A percentile compares a stretch with the other conserved stretches of the same genome.
These are phyloP conservation scores for Phrixothrix hirtus DNA, from an alignment of 2,888 invertebrate genomes.

Conservation along the genomic window DNA sequence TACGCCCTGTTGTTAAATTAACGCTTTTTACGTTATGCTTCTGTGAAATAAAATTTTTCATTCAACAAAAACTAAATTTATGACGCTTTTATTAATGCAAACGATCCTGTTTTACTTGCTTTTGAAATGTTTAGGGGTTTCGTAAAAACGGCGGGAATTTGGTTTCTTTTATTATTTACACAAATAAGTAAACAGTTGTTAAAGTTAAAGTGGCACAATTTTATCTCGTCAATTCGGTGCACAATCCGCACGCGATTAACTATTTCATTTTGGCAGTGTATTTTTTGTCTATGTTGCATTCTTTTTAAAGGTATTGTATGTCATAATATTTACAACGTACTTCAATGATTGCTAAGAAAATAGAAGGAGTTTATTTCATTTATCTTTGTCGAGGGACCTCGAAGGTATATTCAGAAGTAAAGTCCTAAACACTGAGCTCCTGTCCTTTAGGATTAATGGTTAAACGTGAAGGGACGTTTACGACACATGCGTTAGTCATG, in stretches of 20 bases:
- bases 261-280: slow-evolving; percentile 3
- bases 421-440: slow-evolving; percentile 19
- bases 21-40: not conserved
- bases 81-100: slow-evolving; percentile 4
- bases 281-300: slow-evolving; percentile 9
- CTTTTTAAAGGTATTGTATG: slow-evolving; percentile 20
- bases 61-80: slow-evolving; percentile 1
- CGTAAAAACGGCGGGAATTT: not conserved
- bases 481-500: slow-evolving; percentile 21
- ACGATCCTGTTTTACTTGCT: slow-evolving; percentile 4
- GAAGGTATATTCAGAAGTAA: slow-evolving; percentile 18
- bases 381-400: slow-evolving; percentile 19
- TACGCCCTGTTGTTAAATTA: not conserved
- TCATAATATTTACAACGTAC: slow-evolving; percentile 20
- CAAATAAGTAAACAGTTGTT: slow-evolving; percentile 6
- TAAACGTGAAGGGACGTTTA: slow-evolving; percentile 24
- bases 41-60: not conserved
- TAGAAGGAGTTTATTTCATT: slow-evolving; percentile 20
- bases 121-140: not conserved
- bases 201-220: slow-evolving; percentile 7
- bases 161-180: slow-evolving; percentile 8
- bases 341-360: slow-evolving; percentile 16
- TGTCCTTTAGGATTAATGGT: slow-evolving; percentile 28
- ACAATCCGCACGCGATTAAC: not conserved
- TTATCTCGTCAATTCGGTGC: not conserved